Conservation (phyloP, 2,113 vertebrate genomes). For the Psilopsiagon aymara region DNA sequence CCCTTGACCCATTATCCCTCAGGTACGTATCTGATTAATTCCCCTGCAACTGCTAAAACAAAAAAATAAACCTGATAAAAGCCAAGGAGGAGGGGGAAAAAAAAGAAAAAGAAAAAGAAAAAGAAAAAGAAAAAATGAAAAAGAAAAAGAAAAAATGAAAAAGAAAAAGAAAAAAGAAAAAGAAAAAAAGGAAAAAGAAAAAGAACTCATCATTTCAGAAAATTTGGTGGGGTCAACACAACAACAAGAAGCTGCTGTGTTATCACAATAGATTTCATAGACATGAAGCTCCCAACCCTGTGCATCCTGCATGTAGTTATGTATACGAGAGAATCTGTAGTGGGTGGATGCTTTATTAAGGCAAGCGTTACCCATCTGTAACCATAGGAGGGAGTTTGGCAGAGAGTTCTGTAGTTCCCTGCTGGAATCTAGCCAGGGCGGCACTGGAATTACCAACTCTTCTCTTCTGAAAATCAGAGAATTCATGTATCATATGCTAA, state of each 20-base stretch:
- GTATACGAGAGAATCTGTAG: background rate
- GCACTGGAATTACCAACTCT: background rate
- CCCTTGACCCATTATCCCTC: background rate
- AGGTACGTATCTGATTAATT: accelerated
- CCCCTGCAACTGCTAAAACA: background rate
- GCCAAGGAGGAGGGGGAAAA: background rate
- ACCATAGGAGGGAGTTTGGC: background rate
- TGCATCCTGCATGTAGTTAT: too few species aligned
- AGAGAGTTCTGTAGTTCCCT: background rate
- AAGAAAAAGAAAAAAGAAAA: too few species aligned
- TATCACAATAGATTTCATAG: background rate
- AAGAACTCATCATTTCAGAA: background rate
- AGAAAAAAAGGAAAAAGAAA: too few species aligned
- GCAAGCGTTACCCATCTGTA: background rate
- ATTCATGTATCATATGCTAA: background rate
- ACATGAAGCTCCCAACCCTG: background rate
- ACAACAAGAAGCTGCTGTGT: background rate
- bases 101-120: too few species aligned
- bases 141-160: too few species aligned
- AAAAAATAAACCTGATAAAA: background rate
- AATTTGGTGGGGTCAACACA: background rate
- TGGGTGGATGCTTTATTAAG: background rate
- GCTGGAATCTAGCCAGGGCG: background rate
- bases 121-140: too few species aligned
- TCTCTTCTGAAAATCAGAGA: background rate